Base-by-base conservation (phyloP, 2,113 vertebrate species). In the Sardina pilchardus region DNA sequence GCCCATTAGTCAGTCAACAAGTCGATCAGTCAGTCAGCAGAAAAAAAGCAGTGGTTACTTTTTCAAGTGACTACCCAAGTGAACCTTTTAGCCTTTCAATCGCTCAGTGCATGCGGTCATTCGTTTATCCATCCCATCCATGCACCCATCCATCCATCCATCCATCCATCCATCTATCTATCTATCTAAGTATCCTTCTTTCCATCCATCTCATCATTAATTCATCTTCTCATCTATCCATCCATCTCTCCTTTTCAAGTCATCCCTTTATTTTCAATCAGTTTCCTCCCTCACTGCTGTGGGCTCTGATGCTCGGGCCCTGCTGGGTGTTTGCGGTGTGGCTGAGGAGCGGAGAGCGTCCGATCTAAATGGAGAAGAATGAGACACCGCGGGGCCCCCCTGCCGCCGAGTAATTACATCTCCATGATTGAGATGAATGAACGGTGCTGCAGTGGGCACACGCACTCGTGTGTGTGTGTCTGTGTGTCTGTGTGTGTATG, bases 371-470 rank as follows among this genome's bases (percentile, higher is more conserved):
- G 85, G 83, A 88, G 75, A 80, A 85, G 85, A 83, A 85, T 83
- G 75, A 88, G 85, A 44, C 82, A 56, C 86, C 85, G 85, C n/a
- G 1, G 26, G 26, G 63, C 63, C 26, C 63, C 63, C 48, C 88
- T 86, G 86, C 83, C 43, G 56, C 81, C 50, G 83, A 71, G 83
- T 86, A 84, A 90, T 88, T 84, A 86, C 81, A 47, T 85, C 67
- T 82, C 81, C 50, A 87, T 90, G 89, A 90, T 90, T 81, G 85
- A 87, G 87, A 88, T 85, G 83, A 89, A 88, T 34, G 71, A 85
- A 34, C 3, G 8, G 26, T 71, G 63, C 63, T 12, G 26, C 30
- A 0, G 63, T 71, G 26, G n/a, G 59, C 26, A 24, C 10, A 10
- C 26, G 6, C 6, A 6, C 7, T 24, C 26, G 59, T 67, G 59